Base-by-base conservation (phyloP, 2,888 invertebrate species). In the Saturnia japonica region DNA sequence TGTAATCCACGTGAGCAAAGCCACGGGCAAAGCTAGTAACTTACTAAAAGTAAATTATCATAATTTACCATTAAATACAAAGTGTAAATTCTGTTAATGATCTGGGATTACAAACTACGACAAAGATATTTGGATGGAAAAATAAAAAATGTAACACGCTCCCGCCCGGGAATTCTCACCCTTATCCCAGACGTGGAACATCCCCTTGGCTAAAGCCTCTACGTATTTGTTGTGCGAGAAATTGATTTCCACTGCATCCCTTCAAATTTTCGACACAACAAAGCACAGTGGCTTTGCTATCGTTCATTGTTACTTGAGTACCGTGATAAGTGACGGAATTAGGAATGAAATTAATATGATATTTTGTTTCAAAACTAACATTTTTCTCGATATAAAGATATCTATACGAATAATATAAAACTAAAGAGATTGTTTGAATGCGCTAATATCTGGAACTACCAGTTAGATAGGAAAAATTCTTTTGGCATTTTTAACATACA, bases 211-310 rank as follows among this genome's bases (percentile, higher is more conserved):
- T 76, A 80, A 79, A 78, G 88, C 87, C 88, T 83, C 79, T 75
- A 69, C 75, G 73, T 77, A 78, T 82, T 83, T 80, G 80, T 77
- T 78, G 82, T 84, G 81, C 84, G 76, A 77, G 78, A 89, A 90
- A 91, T 90, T 91, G 91, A 91, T 90, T 91, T 86, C 84, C 78
- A 74, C 78, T 79, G 78, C 80, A 74, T 82, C 85, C 85, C 83
- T 81, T 76, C 68, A 77, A 76, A 72, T 74, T 78, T 75, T 72
- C 70, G 70, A 74, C 68, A 67, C 69, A 71, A 69, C 74, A 75
- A 54, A 77, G 75, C 74, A 73, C 71, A 54, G 71, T 71, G 62
- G 71, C 76, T 78, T 76, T 70, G 68, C 72, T 75, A 74, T 74
- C 74, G 73, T 73, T 72, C 73, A 76, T 78, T 77, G 77, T 78